Conservation (phyloP, 53 echinoderm and acorn worm species). For the Actinopyga echinites region DNA sequence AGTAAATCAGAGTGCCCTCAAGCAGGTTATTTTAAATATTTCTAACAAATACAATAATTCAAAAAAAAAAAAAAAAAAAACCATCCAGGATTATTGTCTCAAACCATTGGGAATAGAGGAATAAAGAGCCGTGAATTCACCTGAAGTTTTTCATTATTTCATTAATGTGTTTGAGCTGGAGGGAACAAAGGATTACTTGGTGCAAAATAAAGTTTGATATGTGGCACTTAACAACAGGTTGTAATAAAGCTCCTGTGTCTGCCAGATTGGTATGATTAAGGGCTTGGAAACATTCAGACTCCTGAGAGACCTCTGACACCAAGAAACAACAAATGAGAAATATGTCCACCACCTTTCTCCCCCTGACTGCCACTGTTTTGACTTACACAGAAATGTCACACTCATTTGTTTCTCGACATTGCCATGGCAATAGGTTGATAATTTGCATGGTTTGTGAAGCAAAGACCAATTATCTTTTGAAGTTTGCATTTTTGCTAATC, state of each 20-base stretch:
- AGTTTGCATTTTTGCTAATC: conserved; percentile 35
- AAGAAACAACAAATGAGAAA: conserved; percentile 25
- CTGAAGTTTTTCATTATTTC: conserved; percentile 31
- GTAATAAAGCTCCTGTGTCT: neutral
- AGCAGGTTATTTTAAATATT: no score
- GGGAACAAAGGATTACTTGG: neutral
- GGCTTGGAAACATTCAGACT: neutral
- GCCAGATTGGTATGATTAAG: conserved; percentile 32
- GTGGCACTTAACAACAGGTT: conserved; percentile 15
- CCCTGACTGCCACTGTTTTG: conserved; percentile 8
- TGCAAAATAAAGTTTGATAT: conserved; percentile 23
- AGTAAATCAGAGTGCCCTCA: no score
- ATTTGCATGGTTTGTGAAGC: conserved; percentile 47
- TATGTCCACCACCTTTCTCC: conserved; percentile 20
- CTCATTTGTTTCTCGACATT: conserved; percentile 28
- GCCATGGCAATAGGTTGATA: conserved; percentile 40
- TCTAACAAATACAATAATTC: no score
- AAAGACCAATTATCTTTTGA: conserved; percentile 33
- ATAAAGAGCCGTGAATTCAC: conserved; percentile 3
- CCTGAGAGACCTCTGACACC: conserved; percentile 25
- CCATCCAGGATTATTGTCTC: neutral
- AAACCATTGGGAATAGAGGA: neutral
- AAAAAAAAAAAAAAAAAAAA: no score
- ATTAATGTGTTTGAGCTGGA: conserved; percentile 16
- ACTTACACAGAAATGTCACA: conserved; percentile 4